phyloP scores from a whole-genome alignment of 2,888 invertebrate genomes.

The Buathra laborator region DNA sequence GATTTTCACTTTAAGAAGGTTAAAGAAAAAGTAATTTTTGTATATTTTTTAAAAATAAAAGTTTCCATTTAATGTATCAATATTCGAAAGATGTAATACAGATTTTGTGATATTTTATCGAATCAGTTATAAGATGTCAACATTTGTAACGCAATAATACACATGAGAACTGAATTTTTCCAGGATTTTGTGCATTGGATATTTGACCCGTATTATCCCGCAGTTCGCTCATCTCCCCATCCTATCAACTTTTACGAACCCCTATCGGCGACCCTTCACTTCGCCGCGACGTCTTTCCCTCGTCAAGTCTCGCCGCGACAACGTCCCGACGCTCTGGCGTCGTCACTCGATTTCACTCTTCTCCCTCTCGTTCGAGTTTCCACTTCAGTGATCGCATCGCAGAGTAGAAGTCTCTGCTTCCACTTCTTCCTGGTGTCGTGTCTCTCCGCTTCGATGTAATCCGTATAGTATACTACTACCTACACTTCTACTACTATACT shows the following conservation, averaged over 20 bases:
- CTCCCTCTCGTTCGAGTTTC: conserved; percentile 23
- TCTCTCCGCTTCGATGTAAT: conserved; percentile 13
- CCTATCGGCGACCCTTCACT: conserved; percentile 32
- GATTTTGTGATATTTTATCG: no score
- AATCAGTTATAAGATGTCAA: no score
- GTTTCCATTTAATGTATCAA: no score
- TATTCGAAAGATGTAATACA: no score
- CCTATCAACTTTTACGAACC: not conserved
- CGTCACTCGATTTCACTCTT: conserved; percentile 39
- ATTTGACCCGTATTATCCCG: not conserved
- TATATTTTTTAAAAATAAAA: no score
- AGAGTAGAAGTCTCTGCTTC: conserved; percentile 19
- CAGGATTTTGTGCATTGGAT: no score
- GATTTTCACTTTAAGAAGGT: no score
- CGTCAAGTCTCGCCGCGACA: conserved; percentile 28
- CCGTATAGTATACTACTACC: no score
- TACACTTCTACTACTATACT: no score
- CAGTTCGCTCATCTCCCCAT: not conserved
- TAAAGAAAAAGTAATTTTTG: no score
- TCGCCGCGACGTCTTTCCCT: conserved; percentile 21
- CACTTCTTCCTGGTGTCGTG: not conserved
- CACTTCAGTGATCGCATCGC: conserved; percentile 18
- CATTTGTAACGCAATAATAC: not conserved
- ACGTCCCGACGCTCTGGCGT: conserved; percentile 12
- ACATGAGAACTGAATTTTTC: no score